phyloP scores from a whole-genome alignment of 2,888 invertebrate species.

The Boloria selene region DNA sequence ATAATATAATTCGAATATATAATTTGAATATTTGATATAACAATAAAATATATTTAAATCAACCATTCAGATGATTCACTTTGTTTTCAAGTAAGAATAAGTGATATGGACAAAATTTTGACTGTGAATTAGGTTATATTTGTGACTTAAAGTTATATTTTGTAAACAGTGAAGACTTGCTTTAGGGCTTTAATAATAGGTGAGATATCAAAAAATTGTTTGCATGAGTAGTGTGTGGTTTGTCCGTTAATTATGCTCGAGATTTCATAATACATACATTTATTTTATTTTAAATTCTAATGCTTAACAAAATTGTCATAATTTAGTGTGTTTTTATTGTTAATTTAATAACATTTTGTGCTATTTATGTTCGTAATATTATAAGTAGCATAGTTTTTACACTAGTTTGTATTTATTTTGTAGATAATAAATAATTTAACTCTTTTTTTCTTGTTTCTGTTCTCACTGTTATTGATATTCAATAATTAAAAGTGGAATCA shows the following conservation, averaged over 20 bases:
- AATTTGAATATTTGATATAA: too few species aligned
- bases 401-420: too few species aligned
- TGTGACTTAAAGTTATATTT: constrained; percentile 15
- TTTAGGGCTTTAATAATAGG: constrained; percentile 11
- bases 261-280: background rate
- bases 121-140: constrained; percentile 24
- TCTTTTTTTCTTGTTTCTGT: too few species aligned
- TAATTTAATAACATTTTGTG: too few species aligned
- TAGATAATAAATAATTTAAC: too few species aligned
- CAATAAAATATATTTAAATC: too few species aligned
- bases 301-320: background rate
- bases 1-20: too few species aligned
- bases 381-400: too few species aligned
- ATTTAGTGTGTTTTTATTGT: too few species aligned
- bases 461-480: too few species aligned
- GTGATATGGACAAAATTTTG: constrained; percentile 16
- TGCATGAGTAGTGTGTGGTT: constrained; percentile 11
- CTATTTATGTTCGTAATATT: too few species aligned
- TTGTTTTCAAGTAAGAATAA: constrained; percentile 8
- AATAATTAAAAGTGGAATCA: too few species aligned
- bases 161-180: constrained; percentile 30
- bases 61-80: background rate
- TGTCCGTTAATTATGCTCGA: background rate
- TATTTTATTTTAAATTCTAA: background rate
- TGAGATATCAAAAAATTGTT: constrained; percentile 11